These are phyloP conservation scores for Calliscelio sp. DNA, from an alignment of 2,888 invertebrate genomes.

Conservation along the genomic window DNA sequence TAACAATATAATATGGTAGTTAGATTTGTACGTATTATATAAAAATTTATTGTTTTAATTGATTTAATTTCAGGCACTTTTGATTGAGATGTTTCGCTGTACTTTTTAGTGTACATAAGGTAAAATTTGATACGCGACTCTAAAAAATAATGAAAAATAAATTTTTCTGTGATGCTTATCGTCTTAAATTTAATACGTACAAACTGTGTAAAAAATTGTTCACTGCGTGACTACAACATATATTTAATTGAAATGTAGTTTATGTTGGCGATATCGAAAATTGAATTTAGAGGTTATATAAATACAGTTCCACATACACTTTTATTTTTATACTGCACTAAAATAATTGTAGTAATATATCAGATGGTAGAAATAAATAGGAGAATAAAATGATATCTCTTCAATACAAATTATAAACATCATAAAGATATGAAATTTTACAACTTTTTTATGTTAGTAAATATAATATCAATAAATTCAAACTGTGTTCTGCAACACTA, in stretches of 20 bases:
- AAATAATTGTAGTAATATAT: conserved; percentile 21
- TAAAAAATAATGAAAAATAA: conserved; percentile 57
- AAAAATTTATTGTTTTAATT: too few species aligned
- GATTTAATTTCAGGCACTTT: too few species aligned
- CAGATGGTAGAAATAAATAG: not conserved
- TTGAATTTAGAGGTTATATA: conserved; percentile 20
- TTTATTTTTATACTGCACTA: conserved; percentile 21
- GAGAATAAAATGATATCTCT: conserved; percentile 6
- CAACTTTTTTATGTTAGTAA: conserved; percentile 12
- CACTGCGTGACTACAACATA: conserved; percentile 11
- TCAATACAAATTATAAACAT: conserved; percentile 24
- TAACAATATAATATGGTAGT: too few species aligned
- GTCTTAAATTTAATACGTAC: conserved; percentile 50
- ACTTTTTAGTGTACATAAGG: too few species aligned
- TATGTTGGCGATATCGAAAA: conserved; percentile 5
- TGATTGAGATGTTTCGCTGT: too few species aligned
- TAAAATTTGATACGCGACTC: too few species aligned
- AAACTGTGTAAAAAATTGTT: conserved; percentile 19
- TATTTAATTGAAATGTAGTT: conserved; percentile 45
- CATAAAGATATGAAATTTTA: conserved; percentile 10
- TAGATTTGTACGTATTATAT: too few species aligned
- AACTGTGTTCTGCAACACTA: not conserved
- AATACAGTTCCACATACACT: not conserved
- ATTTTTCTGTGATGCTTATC: conserved; percentile 54
- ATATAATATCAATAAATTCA: conserved; percentile 14